phyloP scores from a whole-genome alignment of 53 echinoderm and acorn worm genomes.

The Luidia sarsii region DNA sequence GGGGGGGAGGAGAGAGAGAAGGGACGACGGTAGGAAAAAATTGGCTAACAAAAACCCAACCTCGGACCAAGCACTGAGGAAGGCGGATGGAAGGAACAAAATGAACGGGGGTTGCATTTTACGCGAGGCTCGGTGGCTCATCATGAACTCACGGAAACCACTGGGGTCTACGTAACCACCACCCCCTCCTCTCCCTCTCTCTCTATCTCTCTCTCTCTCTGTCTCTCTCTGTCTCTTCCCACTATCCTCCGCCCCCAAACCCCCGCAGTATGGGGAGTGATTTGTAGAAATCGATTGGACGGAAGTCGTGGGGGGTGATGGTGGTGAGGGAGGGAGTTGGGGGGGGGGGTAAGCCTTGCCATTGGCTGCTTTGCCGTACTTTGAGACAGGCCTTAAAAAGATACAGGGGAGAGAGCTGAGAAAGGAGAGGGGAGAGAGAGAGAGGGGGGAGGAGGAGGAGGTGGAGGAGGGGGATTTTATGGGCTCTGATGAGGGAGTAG shows the following conservation, averaged over 20 bases:
- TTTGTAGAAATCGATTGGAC: slow-evolving; percentile 60
- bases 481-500: slow-evolving; percentile 53
- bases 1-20: too few species aligned
- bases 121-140: slow-evolving; percentile 24
- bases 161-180: background rate
- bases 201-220: too few species aligned
- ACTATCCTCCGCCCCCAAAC: background rate
- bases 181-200: slow-evolving; percentile 13
- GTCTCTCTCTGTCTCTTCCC: too few species aligned
- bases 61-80: slow-evolving; percentile 7
- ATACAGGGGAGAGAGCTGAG: too few species aligned
- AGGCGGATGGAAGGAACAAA: slow-evolving; percentile 51
- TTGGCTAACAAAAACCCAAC: background rate
- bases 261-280: slow-evolving; percentile 47
- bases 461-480: slow-evolving; percentile 19
- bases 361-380: slow-evolving; percentile 35
- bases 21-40: too few species aligned
- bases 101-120: slow-evolving; percentile 44
- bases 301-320: slow-evolving; percentile 52
- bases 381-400: background rate
- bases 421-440: too few species aligned
- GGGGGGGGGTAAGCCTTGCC: slow-evolving; percentile 46
- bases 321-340: slow-evolving; percentile 47
- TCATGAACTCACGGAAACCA: background rate
- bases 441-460: too few species aligned